Evolutionary conservation across 2,113 vertebrate genomes (phyloP), one percentile per base, ranked within the genome.

Genomic region (Catagonus wagneri): DNA sequence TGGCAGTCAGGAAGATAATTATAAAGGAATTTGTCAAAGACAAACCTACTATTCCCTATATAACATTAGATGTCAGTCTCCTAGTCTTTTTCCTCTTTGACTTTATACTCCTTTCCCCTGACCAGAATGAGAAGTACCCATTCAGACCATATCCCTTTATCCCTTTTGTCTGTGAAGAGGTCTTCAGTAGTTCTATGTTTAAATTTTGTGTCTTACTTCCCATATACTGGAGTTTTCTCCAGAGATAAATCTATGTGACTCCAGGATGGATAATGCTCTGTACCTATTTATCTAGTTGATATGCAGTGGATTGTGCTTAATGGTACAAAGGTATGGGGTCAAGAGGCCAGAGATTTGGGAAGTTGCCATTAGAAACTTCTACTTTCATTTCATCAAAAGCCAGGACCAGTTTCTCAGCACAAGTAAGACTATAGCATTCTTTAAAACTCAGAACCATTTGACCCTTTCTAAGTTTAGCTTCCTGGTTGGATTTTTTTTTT

Each of bases 11-110:
- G 15, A 93, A 94, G 29, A 69, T 23, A 86, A 54, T 88, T 76
- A 65, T 76, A 83, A 96, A 94, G 71, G 16, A 71, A 87, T 93
- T 93, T 92, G 34, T 39, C 74, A 90, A 68, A 86, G 50, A 66
- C 19, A 90, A 75, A 68, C 7, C 34, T 94, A 23, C 36, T 87
- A 1, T 88, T 96, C 56, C 54, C 63, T 29, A 63, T 50, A 78
- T 84, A 19, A 25, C 32, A 36, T 23, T 14, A 63, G 39, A n/a
- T 1, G 13, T 92, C 65, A 7, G 17, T 22, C 19, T 84, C 80
- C 63, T 27, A 76, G 39, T 88, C 20, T 65, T 85, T 87, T 44
- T 60, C 8, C 11, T 91, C 50, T 83, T 29, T 89, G 23, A 81
- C 23, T 84, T 90, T 44, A 20, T 12, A 27, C 34, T 88, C 75